These are phyloP conservation scores for Hanleya hanleyi DNA, from an alignment of 2,888 invertebrate genomes.

Conservation along the genomic window DNA sequence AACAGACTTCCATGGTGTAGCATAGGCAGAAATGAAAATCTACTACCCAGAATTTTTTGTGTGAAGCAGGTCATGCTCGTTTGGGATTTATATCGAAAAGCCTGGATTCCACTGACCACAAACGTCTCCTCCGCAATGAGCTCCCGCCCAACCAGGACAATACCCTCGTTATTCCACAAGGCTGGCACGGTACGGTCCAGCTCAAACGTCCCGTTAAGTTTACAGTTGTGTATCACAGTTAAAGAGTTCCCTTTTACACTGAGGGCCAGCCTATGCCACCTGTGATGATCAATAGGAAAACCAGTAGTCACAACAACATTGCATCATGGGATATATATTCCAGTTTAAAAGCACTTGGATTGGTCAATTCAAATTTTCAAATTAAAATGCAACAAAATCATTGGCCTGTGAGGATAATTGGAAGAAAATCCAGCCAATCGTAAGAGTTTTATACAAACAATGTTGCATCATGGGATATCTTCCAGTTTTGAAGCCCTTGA, in stretches of 20 bases:
- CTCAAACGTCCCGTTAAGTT: constrained; percentile 78
- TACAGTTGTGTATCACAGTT: constrained; percentile 85
- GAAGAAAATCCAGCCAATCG: too few relatives aligned
- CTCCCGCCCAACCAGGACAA: constrained; percentile 85
- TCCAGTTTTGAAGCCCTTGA: too few relatives aligned
- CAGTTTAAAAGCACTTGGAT: neutral
- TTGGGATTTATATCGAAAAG: neutral
- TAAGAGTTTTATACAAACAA: too few relatives aligned
- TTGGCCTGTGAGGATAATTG: too few relatives aligned
- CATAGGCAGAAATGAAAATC: too few relatives aligned
- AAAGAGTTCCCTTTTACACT: constrained; percentile 88
- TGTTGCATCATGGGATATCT: too few relatives aligned
- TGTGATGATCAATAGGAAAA: too few relatives aligned
- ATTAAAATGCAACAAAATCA: neutral
- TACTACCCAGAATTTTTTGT: too few relatives aligned
- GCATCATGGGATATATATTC: neutral
- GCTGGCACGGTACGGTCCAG: constrained; percentile 77
- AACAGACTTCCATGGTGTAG: too few relatives aligned
- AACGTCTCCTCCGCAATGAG: constrained; percentile 78
- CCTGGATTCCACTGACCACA: constrained; percentile 34
- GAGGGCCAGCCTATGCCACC: constrained; percentile 89
- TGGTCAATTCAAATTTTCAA: too few relatives aligned
- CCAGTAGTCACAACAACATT: constrained; percentile 9
- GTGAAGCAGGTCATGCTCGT: neutral
- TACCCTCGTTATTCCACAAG: constrained; percentile 81